Evolutionary conservation across 2,797 vertebrate genomes (phyloP), one percentile per base, ranked within the genome.

Genomic region (Glossophaga mutica): DNA sequence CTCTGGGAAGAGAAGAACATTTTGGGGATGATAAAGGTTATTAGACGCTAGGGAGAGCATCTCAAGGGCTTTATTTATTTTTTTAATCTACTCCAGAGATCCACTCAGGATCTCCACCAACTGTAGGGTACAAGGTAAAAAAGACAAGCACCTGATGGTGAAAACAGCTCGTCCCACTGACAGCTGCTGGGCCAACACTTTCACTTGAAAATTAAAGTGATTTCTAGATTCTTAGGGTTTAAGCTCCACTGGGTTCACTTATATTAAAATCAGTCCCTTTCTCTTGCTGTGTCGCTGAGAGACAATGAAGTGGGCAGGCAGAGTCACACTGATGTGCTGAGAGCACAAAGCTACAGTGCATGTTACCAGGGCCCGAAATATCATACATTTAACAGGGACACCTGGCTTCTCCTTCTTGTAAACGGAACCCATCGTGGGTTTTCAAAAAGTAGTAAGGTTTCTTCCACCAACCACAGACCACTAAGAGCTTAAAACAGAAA

Each of bases 151-250:
- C 29, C 42, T 65, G 26, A 73, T 44, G 67, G 50, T 29, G 55
- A 84, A 95, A 96, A 50, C 0, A 87, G 87, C 85, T 81, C 68
- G 44, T 46, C 74, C 48, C 6, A 16, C 6, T 15, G 52, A 90
- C 42, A 79, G 83, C 52, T 70, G 70, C 91, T 57, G n/a, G 74
- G 90, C 85, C 88, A 73, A 68, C 37, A 83, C 79, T 70, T 78
- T 79, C 65, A 37, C 34, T 57, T 83, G 74, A 46, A 96, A 92
- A 57, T 84, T 74, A 50, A 83, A 94, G 82, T 37, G 62, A 94
- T 57, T 88, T 59, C 78, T 57, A 77, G 32, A 67, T 89, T 70
- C 88, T 91, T 10, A 37, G 77, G 59, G 55, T 59, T 34, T 68
- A 74, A 68, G 77, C 42, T 48, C 65, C 37, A 21, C 10, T 39